Conservation (phyloP, 2,888 invertebrate species). For the Galeruca laticollis region DNA sequence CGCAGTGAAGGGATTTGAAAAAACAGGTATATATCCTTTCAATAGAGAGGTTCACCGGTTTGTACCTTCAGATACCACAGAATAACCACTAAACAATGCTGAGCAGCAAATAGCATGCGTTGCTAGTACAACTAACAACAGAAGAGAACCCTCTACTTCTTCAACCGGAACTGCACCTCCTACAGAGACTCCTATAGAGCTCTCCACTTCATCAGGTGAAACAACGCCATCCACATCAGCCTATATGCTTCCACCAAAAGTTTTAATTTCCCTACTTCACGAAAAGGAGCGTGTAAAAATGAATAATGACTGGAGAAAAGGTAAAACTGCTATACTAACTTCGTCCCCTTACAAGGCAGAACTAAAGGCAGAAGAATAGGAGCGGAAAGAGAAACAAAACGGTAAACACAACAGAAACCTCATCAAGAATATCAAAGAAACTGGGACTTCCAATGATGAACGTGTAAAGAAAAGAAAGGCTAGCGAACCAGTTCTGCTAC, state of each 20-base stretch:
- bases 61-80: neutral
- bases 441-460: neutral
- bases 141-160: neutral
- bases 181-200: neutral
- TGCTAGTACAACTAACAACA: neutral
- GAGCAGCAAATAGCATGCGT: neutral
- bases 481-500: neutral
- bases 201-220: neutral
- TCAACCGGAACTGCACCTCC: neutral
- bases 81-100: neutral
- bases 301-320: neutral
- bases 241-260: neutral
- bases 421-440: too few species aligned
- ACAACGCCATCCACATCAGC: neutral
- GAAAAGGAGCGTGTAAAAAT: neutral
- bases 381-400: neutral
- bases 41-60: neutral
- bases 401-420: neutral
- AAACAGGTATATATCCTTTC: neutral
- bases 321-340: neutral
- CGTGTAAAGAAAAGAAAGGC: too few species aligned
- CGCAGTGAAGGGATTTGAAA: neutral
- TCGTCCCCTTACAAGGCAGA: neutral
- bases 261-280: neutral
- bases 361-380: neutral